Evolutionary conservation across 1,140 invertebrate species (phyloP).

Genomic region (Chironomus tepperi): DNA sequence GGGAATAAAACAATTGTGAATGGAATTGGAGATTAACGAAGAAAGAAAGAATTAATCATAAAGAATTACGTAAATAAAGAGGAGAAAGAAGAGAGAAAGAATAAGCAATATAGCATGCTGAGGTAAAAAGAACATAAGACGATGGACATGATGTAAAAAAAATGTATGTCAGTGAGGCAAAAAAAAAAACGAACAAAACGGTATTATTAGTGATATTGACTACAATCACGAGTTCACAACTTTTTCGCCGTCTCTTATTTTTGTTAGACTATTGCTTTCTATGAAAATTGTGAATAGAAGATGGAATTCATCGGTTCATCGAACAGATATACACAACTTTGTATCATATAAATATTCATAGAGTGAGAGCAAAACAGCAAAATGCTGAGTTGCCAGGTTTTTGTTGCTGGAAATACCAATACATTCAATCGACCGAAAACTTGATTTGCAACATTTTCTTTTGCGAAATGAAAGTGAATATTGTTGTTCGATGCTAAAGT

Average conservation of each 20-base stretch:
- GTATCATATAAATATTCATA: background rate
- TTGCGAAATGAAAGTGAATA: conserved; percentile 1
- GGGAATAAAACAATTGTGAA: no score
- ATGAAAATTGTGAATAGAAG: background rate
- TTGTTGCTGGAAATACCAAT: background rate
- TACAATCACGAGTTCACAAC: conserved; percentile 1
- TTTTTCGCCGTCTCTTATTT: background rate
- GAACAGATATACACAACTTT: background rate
- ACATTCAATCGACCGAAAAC: background rate
- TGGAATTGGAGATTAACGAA: no score
- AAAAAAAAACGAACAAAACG: background rate
- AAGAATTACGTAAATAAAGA: background rate
- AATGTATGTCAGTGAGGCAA: conserved; percentile 1
- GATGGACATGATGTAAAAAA: conserved; percentile 10
- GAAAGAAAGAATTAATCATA: background rate
- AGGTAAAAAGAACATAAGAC: background rate
- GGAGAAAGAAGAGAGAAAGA: background rate
- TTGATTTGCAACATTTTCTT: conserved; percentile 14
- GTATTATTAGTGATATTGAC: background rate
- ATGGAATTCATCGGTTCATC: conserved; percentile 5
- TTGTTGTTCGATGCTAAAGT: background rate
- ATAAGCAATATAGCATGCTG: background rate
- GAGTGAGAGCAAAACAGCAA: no score
- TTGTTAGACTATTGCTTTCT: background rate
- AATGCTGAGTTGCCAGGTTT: background rate